Percentiles rank a stretch among this genome's conserved stretches.
phyloP scores from a whole-genome alignment of 2,113 vertebrate genomes.

The Burhinus oedicnemus region DNA sequence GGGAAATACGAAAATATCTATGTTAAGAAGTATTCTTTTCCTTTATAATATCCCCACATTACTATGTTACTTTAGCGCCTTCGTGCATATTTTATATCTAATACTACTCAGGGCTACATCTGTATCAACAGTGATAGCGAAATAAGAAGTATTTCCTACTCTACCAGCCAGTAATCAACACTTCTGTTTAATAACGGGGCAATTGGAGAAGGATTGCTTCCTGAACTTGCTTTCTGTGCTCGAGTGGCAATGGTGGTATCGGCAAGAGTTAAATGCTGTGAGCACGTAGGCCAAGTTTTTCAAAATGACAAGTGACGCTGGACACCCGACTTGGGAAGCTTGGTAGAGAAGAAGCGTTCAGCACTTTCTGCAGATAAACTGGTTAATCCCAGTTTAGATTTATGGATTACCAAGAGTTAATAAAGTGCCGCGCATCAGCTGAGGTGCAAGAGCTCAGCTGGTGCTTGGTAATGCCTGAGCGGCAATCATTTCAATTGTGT shows the following conservation, averaged over 20 bases:
- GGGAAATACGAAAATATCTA: not conserved
- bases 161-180: not conserved
- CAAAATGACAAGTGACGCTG: not conserved
- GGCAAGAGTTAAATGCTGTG: not conserved
- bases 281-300: not conserved
- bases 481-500: constrained; percentile 11
- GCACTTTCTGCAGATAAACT: not conserved
- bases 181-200: not conserved
- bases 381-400: constrained; percentile 7
- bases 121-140: not conserved
- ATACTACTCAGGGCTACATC: not conserved
- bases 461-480: not conserved
- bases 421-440: not conserved
- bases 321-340: not conserved
- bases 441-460: not conserved
- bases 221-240: not conserved
- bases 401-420: not conserved
- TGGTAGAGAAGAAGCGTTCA: not conserved
- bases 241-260: not conserved
- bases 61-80: not conserved
- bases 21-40: not conserved
- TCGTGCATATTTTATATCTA: not conserved
- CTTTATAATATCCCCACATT: not conserved
- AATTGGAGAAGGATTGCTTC: not conserved
- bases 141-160: not conserved